phyloP scores from a whole-genome alignment of 1,140 invertebrate genomes.

The Uloborus diversus region DNA sequence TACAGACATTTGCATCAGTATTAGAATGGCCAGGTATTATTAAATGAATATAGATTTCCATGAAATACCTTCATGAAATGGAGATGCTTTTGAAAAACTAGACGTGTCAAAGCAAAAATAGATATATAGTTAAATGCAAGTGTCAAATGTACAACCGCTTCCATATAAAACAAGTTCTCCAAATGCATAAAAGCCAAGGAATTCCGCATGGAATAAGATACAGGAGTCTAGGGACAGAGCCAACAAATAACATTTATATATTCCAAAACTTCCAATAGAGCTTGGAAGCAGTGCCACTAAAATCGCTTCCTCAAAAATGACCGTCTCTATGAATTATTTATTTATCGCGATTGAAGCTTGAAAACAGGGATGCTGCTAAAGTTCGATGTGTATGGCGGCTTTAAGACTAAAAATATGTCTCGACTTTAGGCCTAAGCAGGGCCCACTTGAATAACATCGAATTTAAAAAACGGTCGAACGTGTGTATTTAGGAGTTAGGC shows the following conservation, averaged over 20 bases:
- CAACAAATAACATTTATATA: constrained; percentile 40
- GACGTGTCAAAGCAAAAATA: no score
- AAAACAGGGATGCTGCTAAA: constrained; percentile 6
- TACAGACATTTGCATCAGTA: no score
- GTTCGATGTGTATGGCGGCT: constrained; percentile 5
- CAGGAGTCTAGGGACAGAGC: constrained; percentile 9
- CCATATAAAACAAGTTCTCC: not conserved
- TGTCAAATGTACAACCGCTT: no score
- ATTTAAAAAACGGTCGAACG: not conserved
- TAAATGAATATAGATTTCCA: no score
- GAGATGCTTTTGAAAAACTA: no score
- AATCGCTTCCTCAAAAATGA: constrained; percentile 32
- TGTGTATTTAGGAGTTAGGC: constrained; percentile 4
- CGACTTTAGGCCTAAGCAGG: not conserved
- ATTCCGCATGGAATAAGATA: not conserved
- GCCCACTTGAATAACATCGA: constrained; percentile 15
- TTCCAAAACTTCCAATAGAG: constrained; percentile 7
- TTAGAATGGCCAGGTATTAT: no score
- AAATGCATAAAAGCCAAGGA: not conserved
- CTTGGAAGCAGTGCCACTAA: constrained; percentile 3
- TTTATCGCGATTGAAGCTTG: constrained; percentile 27
- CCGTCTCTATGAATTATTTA: constrained; percentile 33
- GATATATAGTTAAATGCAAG: no score
- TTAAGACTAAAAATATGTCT: constrained; percentile 29
- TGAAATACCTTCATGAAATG: no score